Base-by-base conservation (phyloP, 2,888 invertebrate genomes). In the Hofmannophila pseudospretella region DNA sequence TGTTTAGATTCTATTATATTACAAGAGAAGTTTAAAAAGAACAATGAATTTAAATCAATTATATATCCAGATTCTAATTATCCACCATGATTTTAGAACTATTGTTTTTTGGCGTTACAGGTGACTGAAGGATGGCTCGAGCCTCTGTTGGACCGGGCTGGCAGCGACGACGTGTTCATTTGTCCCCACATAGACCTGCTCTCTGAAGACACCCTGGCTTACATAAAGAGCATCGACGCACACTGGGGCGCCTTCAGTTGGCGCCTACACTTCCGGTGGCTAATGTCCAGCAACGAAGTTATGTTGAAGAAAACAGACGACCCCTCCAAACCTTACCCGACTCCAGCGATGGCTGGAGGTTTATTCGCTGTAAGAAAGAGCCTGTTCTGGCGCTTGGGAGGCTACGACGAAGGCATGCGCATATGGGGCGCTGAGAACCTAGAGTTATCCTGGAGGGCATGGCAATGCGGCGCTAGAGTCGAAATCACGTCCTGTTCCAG, bases 391-490 rank as follows among this genome's bases (percentile, higher is more conserved):
- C 91, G 96, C 46, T 78, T 96, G 9, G 98, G 97, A 0, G 88
- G 90, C 4, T 92, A 93, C 50, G 92, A 92, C 49, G 89, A 91
- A 54, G 87, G 89, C 8, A 92, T 92, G 92, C 90, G 92, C 53
- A 96, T 98, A 42, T 99, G 99, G 99, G 99, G 99, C 3, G 99
- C 97, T 0, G 99, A 99, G 76, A 99, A 99, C 76, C 88, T 99
- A 22, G 99, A 99, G 78, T 89, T 99, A 70, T 98, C 98, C 0
- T 98, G 99, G 78, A 90, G 98, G 49, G 95, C 96, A 0, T 98
- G 98, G 98, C 96, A 96, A 67, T 98, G 98, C 58, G 97, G 97
- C 0, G 97, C 97, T 0, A 89, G 91, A 39, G 91, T 98, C 0
- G 94, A 97, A 77, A 97, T 97, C 33, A 94, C 93, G 0, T 96